These are phyloP conservation scores for Dolichoris vasculosae DNA, from an alignment of 1,140 invertebrate species.

Conservation along the genomic window DNA sequence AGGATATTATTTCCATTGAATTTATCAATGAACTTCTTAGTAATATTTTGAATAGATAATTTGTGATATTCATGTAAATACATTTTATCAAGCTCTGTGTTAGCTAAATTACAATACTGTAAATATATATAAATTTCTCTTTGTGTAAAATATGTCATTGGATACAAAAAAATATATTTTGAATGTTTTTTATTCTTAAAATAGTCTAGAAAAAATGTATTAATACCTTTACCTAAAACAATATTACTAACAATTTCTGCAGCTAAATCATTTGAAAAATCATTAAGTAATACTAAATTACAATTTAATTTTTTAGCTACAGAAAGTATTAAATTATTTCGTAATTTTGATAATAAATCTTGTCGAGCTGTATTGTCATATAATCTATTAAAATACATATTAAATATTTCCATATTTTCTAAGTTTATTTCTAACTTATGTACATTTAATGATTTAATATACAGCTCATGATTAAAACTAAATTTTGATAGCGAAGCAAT, in stretches of 20 bases:
- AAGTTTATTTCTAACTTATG: not conserved
- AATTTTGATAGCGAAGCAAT: not conserved
- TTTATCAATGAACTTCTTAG: conserved; percentile 2
- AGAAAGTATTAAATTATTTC: not conserved
- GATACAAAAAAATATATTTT: not conserved
- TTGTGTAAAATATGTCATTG: not conserved
- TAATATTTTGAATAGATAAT: conserved; percentile 20
- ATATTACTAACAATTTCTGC: conserved; percentile 7
- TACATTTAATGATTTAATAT: not conserved
- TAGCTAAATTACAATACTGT: not conserved
- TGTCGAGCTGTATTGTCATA: not conserved
- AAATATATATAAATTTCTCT: not conserved
- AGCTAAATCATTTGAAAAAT: conserved; percentile 2
- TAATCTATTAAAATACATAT: not conserved
- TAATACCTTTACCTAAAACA: conserved; percentile 13
- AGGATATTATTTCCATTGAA: not conserved
- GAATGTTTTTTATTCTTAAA: not conserved
- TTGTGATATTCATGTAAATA: not conserved
- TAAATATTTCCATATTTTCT: not conserved
- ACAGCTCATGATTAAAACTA: not conserved
- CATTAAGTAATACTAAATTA: not conserved
- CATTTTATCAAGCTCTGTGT: not conserved
- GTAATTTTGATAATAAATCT: conserved; percentile 17
- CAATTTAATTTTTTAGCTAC: conserved; percentile 17
- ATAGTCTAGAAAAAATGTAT: not conserved